Evolutionary conservation across 2,797 vertebrate species (phyloP).

Genomic region (Salarias fasciatus): DNA sequence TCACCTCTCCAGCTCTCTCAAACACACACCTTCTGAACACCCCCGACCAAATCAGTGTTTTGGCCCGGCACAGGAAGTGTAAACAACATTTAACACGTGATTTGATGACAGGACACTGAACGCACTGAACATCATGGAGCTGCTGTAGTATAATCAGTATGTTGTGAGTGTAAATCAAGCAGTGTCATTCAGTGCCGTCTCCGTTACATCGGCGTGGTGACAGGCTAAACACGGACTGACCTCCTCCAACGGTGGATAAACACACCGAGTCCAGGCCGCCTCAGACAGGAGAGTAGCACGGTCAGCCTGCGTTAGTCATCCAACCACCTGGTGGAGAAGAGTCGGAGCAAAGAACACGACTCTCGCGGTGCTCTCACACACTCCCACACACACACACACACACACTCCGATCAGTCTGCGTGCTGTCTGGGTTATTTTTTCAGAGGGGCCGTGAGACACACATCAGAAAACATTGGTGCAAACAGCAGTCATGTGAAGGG

Average conservation of each 20-base stretch:
- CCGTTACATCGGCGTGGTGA: not conserved
- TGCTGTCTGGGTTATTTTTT: slow-evolving; percentile 12
- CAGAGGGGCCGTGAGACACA: not conserved
- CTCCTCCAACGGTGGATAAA: slow-evolving; percentile 45
- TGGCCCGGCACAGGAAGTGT: too few species aligned
- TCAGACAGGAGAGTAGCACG: slow-evolving; percentile 52
- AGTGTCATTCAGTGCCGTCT: not conserved
- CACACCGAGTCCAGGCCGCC: slow-evolving; percentile 36
- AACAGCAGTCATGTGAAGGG: not conserved
- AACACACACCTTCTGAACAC: too few species aligned
- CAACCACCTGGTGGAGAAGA: slow-evolving; percentile 39
- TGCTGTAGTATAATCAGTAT: too few species aligned
- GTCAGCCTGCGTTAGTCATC: slow-evolving; percentile 49
- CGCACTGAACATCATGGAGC: too few species aligned
- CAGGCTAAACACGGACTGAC: slow-evolving; percentile 38
- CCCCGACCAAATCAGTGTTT: too few species aligned
- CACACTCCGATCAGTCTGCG: slow-evolving; percentile 42
- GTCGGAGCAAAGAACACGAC: slow-evolving; percentile 38
- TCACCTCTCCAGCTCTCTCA: too few species aligned
- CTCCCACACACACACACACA: too few species aligned
- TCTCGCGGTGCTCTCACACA: slow-evolving; percentile 39
- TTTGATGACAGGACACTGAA: too few species aligned
- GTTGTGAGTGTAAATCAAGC: too few species aligned
- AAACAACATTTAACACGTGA: too few species aligned
- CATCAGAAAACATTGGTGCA: slow-evolving; percentile 2